These are phyloP conservation scores for Xyrichtys novacula DNA, from an alignment of 2,797 vertebrate species.

Conservation along the genomic window DNA sequence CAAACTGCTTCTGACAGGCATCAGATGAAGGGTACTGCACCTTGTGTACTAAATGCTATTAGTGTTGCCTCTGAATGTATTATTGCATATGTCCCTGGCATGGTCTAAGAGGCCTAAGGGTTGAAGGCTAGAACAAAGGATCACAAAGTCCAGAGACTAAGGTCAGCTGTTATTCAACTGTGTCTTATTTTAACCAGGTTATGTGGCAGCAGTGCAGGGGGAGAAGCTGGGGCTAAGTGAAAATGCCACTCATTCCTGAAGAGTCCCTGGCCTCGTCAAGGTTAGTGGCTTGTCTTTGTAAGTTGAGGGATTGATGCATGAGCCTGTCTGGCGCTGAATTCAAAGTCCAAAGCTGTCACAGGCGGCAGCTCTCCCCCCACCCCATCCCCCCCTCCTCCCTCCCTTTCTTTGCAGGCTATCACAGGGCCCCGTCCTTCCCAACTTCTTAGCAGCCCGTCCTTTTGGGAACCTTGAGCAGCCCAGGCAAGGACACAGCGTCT, in stretches of 20 bases:
- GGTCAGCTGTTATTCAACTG: constrained; percentile 72
- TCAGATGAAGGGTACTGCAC: constrained; percentile 19
- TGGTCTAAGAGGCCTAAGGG: constrained; percentile 60
- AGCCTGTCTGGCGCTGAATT: constrained; percentile 87
- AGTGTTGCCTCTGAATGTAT: constrained; percentile 23
- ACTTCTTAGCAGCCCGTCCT: constrained; percentile 87
- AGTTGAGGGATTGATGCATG: constrained; percentile 89
- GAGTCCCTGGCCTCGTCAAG: constrained; percentile 83
- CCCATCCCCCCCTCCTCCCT: background rate
- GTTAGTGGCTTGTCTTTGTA: constrained; percentile 86
- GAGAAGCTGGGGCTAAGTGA: constrained; percentile 80
- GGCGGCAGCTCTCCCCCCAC: constrained; percentile 53
- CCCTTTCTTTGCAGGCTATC: constrained; percentile 77
- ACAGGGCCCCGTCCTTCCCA: constrained; percentile 84
- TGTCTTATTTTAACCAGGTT: constrained; percentile 82
- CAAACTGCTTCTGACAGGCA: constrained; percentile 31
- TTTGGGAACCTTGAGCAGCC: constrained; percentile 87
- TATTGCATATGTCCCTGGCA: constrained; percentile 30
- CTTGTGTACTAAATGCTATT: constrained; percentile 47
- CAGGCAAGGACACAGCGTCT: constrained; percentile 86
- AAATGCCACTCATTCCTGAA: constrained; percentile 86
- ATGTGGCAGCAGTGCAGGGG: constrained; percentile 69
- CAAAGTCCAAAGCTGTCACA: constrained; percentile 86
- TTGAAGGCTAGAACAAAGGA: constrained; percentile 60
- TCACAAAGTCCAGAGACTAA: constrained; percentile 63